Base-by-base conservation (phyloP, 2,888 invertebrate genomes). In the Eilema griseolum region DNA sequence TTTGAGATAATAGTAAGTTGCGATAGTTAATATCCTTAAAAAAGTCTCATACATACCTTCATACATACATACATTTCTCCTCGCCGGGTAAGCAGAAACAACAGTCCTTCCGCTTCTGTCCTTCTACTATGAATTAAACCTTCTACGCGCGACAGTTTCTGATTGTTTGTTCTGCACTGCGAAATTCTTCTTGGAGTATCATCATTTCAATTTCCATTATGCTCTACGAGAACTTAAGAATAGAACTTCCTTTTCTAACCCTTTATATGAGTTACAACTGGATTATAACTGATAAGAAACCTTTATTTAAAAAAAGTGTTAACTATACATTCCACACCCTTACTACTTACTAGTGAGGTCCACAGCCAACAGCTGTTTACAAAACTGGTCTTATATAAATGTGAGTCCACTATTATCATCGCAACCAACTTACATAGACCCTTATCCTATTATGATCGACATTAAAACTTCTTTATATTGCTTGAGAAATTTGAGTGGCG, bases 381-480 rank as follows among this genome's bases (percentile, higher is more conserved):
- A 56, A 72, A 73, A 72, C 71, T 60, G 66, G 68, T 72, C 70
- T 67, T 60, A 74, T 71, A 77, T 69, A 74, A 71, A 70, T 67
- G 31, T 81, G 73, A 72, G 66, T 76, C 76, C 74, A 73, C 62
- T 12, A 37, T 23, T 46, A 69, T 69, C 56, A 78, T 71, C 61
- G 10, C 11, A 69, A 67, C 77, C 72, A 79, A 4, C 31, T 7
- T 67, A 26, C 56, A 31, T 59, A 73, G 71, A 73, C 56, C 73
- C 61, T 16, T 33, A 66, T 59, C 68, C 61, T 72, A 62, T 71
- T 67, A 74, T 26, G 14, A 26, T 24, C 59, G 23, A 8, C 66
- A n/a, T 23, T 26, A n/a, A 62, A 41, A 23, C 60, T 37, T 65
- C 31, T n/a, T 46, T 37, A 69, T 52, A 33, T 74, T 59, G 37